Conservation (phyloP, 2,797 vertebrate genomes). For the Diplodus puntazzo region DNA sequence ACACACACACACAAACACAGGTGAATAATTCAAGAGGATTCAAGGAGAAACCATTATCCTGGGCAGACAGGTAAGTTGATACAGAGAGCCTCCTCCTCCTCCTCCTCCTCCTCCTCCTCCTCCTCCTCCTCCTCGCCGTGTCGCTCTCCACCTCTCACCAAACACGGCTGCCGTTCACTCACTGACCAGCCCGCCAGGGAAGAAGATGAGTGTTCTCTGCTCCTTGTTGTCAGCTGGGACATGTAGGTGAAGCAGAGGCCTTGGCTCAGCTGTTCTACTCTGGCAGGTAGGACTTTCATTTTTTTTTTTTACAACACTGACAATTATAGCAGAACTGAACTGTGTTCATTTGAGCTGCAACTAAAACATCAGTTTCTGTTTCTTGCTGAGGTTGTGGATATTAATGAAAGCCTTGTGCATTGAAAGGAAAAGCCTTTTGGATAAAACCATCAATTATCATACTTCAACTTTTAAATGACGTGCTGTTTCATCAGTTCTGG, state of each 20-base stretch:
- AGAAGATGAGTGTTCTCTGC: slow-evolving; percentile 43
- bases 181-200: slow-evolving; percentile 9
- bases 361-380: background rate
- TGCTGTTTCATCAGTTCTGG: background rate
- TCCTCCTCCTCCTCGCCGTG: slow-evolving; percentile 15
- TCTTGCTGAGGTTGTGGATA: background rate
- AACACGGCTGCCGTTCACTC: slow-evolving; percentile 43
- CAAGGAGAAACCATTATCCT: slow-evolving; percentile 92
- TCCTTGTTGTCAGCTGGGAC: slow-evolving; percentile 43
- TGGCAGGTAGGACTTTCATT: slow-evolving; percentile 60
- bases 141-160: slow-evolving; percentile 40
- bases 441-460: background rate
- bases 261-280: slow-evolving; percentile 28
- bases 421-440: background rate
- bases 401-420: background rate
- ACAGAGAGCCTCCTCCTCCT: slow-evolving; percentile 58
- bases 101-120: slow-evolving; percentile 23
- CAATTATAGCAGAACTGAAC: background rate
- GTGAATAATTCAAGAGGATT: slow-evolving; percentile 94
- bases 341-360: slow-evolving; percentile 7
- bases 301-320: background rate
- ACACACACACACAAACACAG: slow-evolving; percentile 79
- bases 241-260: slow-evolving; percentile 52
- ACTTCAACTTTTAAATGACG: background rate
- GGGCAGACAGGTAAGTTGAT: slow-evolving; percentile 91